These are phyloP conservation scores for Drosophila melanogaster DNA, from an alignment of 1,140 invertebrate genomes.

Conservation along the genomic window DNA sequence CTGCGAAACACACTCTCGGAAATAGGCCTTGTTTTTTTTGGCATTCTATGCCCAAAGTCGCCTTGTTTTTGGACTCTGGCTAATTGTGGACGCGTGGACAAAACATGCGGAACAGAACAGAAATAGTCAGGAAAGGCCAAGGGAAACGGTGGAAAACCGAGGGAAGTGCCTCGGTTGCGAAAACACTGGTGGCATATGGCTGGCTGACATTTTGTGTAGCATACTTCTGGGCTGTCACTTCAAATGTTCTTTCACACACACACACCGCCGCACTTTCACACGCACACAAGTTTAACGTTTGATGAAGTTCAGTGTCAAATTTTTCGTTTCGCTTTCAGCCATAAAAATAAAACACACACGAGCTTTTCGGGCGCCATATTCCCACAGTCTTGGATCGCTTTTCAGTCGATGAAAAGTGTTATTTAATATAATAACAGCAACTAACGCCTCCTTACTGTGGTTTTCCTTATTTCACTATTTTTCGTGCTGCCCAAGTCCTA, in stretches of 20 bases:
- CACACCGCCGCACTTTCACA: constrained; percentile 7
- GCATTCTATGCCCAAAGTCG: constrained; percentile 3
- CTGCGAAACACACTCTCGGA: constrained; percentile 15
- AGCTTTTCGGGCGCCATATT: constrained; percentile 39
- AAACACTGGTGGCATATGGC: constrained; percentile 60
- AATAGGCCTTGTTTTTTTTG: constrained; percentile 7
- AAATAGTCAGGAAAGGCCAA: constrained; percentile 19
- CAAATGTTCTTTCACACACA: constrained; percentile 29
- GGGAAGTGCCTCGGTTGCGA: background rate
- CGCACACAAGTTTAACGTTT: constrained; percentile 19
- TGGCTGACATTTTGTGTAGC: constrained; percentile 56
- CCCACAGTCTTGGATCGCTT: background rate
- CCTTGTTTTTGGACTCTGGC: constrained; percentile 9
- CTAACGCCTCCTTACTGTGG: constrained; percentile 21
- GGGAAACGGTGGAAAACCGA: constrained; percentile 5
- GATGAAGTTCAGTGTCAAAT: constrained; percentile 80
- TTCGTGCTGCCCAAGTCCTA: constrained; percentile 33
- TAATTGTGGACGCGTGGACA: constrained; percentile 24
- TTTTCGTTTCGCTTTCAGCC: constrained; percentile 67
- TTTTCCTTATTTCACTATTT: constrained; percentile 21
- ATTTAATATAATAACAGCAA: constrained; percentile 13
- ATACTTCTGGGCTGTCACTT: constrained; percentile 47
- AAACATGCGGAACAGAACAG: constrained; percentile 22
- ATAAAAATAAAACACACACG: constrained; percentile 43
- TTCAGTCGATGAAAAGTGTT: constrained; percentile 2